These are phyloP conservation scores for Cassiopea andromeda DNA, from an alignment of 30 jellyfish, hydroid and myxozoan species.

Conservation along the genomic window DNA sequence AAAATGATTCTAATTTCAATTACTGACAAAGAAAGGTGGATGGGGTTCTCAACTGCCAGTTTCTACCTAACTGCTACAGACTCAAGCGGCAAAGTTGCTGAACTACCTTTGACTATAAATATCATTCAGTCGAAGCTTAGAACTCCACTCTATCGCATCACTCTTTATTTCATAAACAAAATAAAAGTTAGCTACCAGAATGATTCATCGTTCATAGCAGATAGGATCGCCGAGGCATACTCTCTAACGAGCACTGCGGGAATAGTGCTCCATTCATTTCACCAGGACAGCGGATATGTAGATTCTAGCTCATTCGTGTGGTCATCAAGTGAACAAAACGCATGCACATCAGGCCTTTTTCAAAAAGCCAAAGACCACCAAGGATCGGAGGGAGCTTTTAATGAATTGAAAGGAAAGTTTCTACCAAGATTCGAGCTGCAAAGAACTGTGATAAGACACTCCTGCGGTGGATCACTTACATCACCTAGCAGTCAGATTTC, in stretches of 20 bases:
- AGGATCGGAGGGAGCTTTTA: conserved; percentile 38
- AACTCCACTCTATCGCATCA: conserved; percentile 13
- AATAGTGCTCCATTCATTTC: conserved; percentile 28
- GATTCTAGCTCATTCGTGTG: conserved; percentile 41
- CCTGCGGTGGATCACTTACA: conserved; percentile 68
- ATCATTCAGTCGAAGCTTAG: background rate
- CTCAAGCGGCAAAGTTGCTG: conserved; percentile 45
- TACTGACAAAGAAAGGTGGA: conserved; percentile 60
- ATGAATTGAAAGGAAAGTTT: conserved; percentile 27
- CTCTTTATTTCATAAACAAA: conserved; percentile 27
- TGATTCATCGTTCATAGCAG: conserved; percentile 28
- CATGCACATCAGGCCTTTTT: conserved; percentile 64
- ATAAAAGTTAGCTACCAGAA: conserved; percentile 8
- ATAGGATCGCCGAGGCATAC: conserved; percentile 28
- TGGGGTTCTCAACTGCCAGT: background rate
- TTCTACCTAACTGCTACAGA: conserved; percentile 78
- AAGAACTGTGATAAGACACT: conserved; percentile 40
- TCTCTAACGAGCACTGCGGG: conserved; percentile 39
- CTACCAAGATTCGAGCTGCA: conserved; percentile 47
- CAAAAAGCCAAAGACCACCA: conserved; percentile 30
- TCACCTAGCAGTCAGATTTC: conserved; percentile 63
- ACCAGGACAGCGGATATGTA: conserved; percentile 57
- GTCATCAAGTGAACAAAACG: conserved; percentile 68
- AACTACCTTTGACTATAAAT: conserved; percentile 7
- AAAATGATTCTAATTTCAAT: conserved; percentile 34